Evolutionary conservation across 2,797 vertebrate genomes (phyloP), one percentile per base, ranked within the genome.

Genomic region (Ataeniobius toweri): DNA sequence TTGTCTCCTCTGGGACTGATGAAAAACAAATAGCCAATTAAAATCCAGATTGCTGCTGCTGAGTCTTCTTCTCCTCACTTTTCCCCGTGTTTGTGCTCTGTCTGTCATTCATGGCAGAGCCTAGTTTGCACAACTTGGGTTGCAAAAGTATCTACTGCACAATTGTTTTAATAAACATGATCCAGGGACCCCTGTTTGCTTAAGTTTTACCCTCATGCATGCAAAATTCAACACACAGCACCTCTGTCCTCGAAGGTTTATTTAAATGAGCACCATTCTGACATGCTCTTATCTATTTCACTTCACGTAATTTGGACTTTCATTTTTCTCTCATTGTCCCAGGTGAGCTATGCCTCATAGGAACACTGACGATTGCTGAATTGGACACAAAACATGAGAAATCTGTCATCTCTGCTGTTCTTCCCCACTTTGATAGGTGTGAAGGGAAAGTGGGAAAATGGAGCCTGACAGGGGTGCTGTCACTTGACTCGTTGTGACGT

Each of bases 21-120:
- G 89, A 92, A 94, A 91, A 90, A 92, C 92, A 94, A 93, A 94
- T 89, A 92, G 89, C 91, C 93, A 94, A 94, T 95, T 94, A 94
- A 93, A 95, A 89, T 85, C 83, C 73, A 88, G 80, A 88, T 80
- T 78, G 83, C 75, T 70, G 74, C 75, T 31, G 79, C 80, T 78
- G 76, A 20, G 83, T 89, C 74, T 63, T 76, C 48, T 76, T 53
- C 72, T 61, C 61, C 71, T 81, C 82, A 70, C 84, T 86, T 76
- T 79, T 69, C 44, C 50, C 4, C 6, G 39, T 69, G 41, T 75
- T 73, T 71, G 77, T 86, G 73, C 71, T 82, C 73, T 85, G 36
- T 81, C 78, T 86, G 83, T 89, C 88, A 86, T 50, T 83, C 63
- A 68, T 70, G 39, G 50, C 86, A 71, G 78, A 85, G 84, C 87